phyloP scores from a whole-genome alignment of 2,113 vertebrate genomes.

The Aphelocoma coerulescens region DNA sequence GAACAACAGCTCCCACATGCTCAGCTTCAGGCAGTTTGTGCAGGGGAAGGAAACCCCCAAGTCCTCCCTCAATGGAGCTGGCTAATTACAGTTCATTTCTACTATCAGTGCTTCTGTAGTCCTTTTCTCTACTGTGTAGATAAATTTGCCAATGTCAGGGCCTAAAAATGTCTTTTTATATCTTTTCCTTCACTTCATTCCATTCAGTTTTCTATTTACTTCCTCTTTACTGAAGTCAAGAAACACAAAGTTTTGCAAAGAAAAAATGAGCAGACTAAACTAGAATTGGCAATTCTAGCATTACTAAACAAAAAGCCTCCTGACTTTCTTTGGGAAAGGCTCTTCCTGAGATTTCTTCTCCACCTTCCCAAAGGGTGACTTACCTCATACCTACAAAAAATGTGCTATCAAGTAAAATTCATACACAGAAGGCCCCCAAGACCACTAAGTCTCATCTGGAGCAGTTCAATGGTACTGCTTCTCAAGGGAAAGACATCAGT shows the following conservation, averaged over 20 bases:
- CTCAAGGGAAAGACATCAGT: neutral
- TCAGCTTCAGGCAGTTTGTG: neutral
- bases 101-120: neutral
- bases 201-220: neutral
- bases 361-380: neutral
- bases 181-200: neutral
- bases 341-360: neutral
- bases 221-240: neutral
- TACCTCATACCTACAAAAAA: neutral
- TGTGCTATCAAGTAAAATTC: neutral
- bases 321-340: neutral
- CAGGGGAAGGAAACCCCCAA: neutral
- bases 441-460: neutral
- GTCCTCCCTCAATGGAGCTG: neutral
- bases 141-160: neutral
- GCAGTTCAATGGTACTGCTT: neutral
- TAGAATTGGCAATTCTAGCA: neutral
- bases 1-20: neutral
- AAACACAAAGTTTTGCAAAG: neutral
- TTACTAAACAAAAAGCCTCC: neutral
- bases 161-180: neutral
- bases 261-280: neutral
- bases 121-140: neutral
- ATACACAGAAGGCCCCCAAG: neutral
- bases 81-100: neutral